Evolutionary conservation across 2,888 invertebrate species (phyloP).

Genomic region (Meteorus colon): DNA sequence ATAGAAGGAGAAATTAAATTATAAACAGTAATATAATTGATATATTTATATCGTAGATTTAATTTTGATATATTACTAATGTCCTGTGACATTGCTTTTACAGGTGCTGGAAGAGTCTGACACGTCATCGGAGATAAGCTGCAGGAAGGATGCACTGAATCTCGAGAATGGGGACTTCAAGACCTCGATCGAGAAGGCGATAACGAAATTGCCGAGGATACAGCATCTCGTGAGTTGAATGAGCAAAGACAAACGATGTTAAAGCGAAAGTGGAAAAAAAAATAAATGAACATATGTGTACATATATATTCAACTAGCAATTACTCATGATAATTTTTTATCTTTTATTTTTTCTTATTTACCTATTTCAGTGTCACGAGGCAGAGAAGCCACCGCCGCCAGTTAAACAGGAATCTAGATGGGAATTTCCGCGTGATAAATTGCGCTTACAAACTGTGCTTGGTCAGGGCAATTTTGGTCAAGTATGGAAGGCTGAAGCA

Average conservation of each 20-base stretch:
- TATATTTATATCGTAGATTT: conserved; percentile 6
- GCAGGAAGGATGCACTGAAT: conserved; percentile 71
- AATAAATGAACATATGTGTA: neutral
- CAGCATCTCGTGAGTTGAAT: conserved; percentile 68
- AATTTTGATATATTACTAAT: conserved; percentile 40
- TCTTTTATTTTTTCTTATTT: conserved; percentile 7
- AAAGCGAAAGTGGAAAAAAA: conserved; percentile 27
- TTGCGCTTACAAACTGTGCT: conserved; percentile 85
- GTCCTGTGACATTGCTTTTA: conserved; percentile 52
- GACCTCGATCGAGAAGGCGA: conserved; percentile 70
- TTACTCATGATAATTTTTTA: conserved; percentile 12
- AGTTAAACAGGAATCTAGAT: conserved; percentile 77
- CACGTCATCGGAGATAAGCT: conserved; percentile 74
- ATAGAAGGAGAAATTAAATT: neutral
- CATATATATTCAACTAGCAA: conserved; percentile 12
- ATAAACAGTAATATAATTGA: neutral
- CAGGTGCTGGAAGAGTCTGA: conserved; percentile 75
- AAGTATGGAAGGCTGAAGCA: conserved; percentile 90
- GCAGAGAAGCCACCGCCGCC: conserved; percentile 77
- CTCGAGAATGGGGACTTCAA: conserved; percentile 71
- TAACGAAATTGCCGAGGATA: conserved; percentile 72
- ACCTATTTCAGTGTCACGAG: conserved; percentile 67
- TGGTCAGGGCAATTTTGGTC: conserved; percentile 90
- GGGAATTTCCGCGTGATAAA: conserved; percentile 87
- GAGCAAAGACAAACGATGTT: conserved; percentile 36